A percentile compares a stretch with the other conserved stretches of the same genome.
phyloP scores from a whole-genome alignment of 2,888 invertebrate species.

The Epinotia ramella region DNA sequence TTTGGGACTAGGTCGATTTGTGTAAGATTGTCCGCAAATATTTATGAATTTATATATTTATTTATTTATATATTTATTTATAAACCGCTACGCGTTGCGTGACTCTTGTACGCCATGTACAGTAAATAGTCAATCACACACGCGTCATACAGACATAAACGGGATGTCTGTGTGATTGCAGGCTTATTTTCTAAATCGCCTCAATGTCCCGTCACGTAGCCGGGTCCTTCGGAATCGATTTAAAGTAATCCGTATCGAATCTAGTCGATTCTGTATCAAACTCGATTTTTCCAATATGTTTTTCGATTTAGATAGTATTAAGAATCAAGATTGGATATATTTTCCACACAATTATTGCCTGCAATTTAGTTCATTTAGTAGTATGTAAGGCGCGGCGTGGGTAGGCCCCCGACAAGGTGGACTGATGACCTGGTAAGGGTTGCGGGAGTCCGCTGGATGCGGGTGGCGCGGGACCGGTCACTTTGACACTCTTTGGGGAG shows the following conservation, averaged over 20 bases:
- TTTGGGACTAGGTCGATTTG: no score
- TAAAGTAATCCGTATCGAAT: slow-evolving; percentile 49
- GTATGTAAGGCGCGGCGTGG: no score
- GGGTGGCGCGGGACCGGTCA: no score
- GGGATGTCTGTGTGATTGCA: slow-evolving; percentile 45
- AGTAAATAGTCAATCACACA: slow-evolving; percentile 39
- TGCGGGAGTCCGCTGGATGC: no score
- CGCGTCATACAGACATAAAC: slow-evolving; percentile 42
- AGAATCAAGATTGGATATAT: background rate
- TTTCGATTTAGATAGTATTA: slow-evolving; percentile 9
- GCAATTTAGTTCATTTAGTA: background rate
- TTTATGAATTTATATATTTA: no score
- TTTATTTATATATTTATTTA: no score
- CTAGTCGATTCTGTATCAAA: slow-evolving; percentile 28
- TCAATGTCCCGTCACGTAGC: slow-evolving; percentile 62
- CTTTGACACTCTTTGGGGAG: no score
- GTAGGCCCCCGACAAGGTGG: no score
- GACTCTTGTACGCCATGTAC: slow-evolving; percentile 26
- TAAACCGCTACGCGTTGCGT: slow-evolving; percentile 18
- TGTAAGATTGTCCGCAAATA: no score
- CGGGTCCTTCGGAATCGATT: slow-evolving; percentile 59
- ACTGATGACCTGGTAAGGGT: no score
- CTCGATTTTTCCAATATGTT: slow-evolving; percentile 28
- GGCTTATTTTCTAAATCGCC: slow-evolving; percentile 63
- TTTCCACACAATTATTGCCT: background rate